These are phyloP conservation scores for Corythucha ciliata DNA, from an alignment of 2,888 invertebrate species.

Conservation along the genomic window DNA sequence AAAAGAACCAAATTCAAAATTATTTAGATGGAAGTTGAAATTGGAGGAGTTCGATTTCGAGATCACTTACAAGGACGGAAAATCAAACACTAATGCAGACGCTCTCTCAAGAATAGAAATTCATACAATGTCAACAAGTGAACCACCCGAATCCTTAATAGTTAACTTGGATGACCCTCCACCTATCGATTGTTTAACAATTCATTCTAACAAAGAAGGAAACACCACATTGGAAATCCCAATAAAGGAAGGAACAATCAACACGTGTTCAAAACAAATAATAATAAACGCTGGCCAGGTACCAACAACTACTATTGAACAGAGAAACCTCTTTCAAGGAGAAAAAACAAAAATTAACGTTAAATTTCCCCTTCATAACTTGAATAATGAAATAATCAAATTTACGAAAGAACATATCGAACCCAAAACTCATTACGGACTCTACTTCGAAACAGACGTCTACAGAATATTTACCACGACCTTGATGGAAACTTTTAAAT, in stretches of 20 bases:
- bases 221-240: constrained; percentile 11
- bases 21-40: constrained; percentile 11
- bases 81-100: constrained; percentile 37
- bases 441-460: constrained; percentile 2
- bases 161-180: constrained; percentile 5
- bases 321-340: constrained; percentile 1
- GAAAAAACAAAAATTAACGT: constrained; percentile 3
- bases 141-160: neutral
- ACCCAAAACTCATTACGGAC: constrained; percentile 2
- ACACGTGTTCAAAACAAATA: constrained; percentile 1
- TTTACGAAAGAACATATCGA: constrained; percentile 6
- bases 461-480: constrained; percentile 3
- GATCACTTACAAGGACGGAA: constrained; percentile 38
- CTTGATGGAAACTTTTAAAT: neutral
- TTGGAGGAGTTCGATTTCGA: constrained; percentile 32
- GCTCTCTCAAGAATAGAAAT: constrained; percentile 27
- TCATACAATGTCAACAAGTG: neutral
- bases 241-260: constrained; percentile 1
- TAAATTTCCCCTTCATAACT: neutral
- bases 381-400: constrained; percentile 3
- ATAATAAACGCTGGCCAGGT: too few species aligned
- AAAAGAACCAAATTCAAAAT: constrained; percentile 12
- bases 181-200: neutral
- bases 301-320: too few species aligned
- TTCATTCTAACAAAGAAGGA: constrained; percentile 10